Conservation (phyloP, 2,888 invertebrate genomes). For the Teinopalpus imperialis region DNA sequence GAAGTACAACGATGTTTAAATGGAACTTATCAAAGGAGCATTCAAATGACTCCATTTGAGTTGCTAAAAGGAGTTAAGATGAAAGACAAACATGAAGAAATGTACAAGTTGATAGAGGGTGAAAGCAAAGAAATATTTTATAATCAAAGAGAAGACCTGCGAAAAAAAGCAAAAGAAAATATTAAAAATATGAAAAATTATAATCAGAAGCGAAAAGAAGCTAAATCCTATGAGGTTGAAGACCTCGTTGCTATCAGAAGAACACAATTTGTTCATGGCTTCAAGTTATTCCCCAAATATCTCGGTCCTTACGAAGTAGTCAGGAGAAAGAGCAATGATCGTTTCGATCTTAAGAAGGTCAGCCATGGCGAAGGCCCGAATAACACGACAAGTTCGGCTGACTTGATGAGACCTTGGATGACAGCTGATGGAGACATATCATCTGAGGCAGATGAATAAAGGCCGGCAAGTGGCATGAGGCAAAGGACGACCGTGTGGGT, state of each 20-base stretch:
- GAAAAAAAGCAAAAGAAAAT: constrained; percentile 16
- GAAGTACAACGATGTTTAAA: constrained; percentile 27
- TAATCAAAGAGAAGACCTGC: constrained; percentile 18
- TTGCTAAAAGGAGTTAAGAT: constrained; percentile 30
- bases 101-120: constrained; percentile 29
- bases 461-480: no score
- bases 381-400: constrained; percentile 21
- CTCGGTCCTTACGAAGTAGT: constrained; percentile 32
- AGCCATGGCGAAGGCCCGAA: constrained; percentile 18
- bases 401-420: constrained; percentile 27
- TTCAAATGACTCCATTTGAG: constrained; percentile 28
- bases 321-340: constrained; percentile 25
- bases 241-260: constrained; percentile 36
- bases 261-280: constrained; percentile 31
- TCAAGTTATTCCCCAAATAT: constrained; percentile 32
- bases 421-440: constrained; percentile 12
- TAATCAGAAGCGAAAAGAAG: constrained; percentile 32
- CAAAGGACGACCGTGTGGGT: constrained; percentile 29
- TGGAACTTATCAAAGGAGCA: constrained; percentile 31
- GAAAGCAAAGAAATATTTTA: constrained; percentile 21
- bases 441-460: constrained; percentile 29
- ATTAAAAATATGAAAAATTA: constrained; percentile 29
- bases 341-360: constrained; percentile 30
- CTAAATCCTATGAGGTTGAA: constrained; percentile 27
- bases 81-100: constrained; percentile 28